phyloP scores from a whole-genome alignment of 2,888 invertebrate species.

The Stramonita haemastoma region DNA sequence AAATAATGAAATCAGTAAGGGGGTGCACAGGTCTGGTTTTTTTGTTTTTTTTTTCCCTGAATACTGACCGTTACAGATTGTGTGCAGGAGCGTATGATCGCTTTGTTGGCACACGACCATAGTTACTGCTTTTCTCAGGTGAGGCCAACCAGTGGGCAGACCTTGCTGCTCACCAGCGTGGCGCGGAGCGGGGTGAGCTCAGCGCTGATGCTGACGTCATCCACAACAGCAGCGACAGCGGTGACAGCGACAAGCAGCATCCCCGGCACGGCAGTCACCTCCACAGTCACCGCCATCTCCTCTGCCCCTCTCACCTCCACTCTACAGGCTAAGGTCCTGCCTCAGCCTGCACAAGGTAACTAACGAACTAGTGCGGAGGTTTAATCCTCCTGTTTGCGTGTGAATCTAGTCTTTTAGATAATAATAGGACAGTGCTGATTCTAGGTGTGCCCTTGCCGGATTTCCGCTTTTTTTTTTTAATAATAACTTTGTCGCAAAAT shows the following conservation, averaged over 20 bases:
- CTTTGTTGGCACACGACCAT: neutral
- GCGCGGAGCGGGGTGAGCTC: conserved; percentile 20
- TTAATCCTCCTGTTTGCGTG: too few species aligned
- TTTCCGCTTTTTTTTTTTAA: too few species aligned
- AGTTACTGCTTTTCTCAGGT: neutral
- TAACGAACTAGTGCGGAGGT: neutral
- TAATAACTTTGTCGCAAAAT: too few species aligned
- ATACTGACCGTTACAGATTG: neutral
- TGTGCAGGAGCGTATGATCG: neutral
- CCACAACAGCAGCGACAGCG: neutral
- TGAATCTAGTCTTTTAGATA: too few species aligned
- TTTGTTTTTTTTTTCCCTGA: neutral
- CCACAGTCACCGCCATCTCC: conserved; percentile 43
- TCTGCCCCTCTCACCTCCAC: conserved; percentile 47
- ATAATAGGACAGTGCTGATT: too few species aligned
- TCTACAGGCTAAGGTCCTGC: conserved; percentile 59
- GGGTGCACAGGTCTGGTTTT: too few species aligned
- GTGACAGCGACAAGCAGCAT: conserved; percentile 41
- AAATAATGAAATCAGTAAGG: too few species aligned
- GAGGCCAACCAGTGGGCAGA: conserved; percentile 23
- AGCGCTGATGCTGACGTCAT: conserved; percentile 21
- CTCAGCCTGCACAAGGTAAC: conserved; percentile 45
- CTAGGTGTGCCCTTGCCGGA: too few species aligned
- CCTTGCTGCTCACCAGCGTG: conserved; percentile 35
- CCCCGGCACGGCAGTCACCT: conserved; percentile 39